Evolutionary conservation across 2,888 invertebrate species (phyloP), one percentile per base, ranked within the genome.

Genomic region (Ceriagrion tenellum): DNA sequence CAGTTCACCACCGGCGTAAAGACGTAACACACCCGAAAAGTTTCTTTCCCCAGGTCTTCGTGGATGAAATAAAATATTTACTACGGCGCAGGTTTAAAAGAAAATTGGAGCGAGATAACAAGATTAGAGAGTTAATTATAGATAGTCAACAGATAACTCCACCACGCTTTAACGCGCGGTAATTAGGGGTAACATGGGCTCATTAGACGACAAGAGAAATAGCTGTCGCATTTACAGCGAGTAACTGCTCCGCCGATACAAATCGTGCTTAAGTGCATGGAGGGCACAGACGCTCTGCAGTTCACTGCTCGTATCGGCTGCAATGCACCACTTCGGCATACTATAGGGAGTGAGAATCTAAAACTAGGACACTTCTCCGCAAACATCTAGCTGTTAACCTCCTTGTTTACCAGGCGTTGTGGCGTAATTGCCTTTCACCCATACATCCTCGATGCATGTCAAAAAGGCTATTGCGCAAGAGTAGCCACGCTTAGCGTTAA

Each of bases 351-450:
- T 35, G 81, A 35, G 81, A 81, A 35, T 81, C 30, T 81, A 26
- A 81, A 81, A 81, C 81, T 81, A 35, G 81, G 35, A 81, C 81
- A 81, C 81, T 81, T 81, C 35, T 81, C 16, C 81, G 30, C 81
- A 81, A 69, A n/a, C 69, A 69, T 69, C 69, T 69, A 69, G 69
- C 10, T 26, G 81, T 13, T 81, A 81, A 81, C 81, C 81, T 35
- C 81, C 81, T 35, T 81, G 81, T 81, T 81, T 81, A 81, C 81
- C 16, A 81, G 26, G 81, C 30, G 81, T 18, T 30, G 81, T 81
- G 81, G 35, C 30, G 81, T 35, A 81, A 81, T 81, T 81, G 35
- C 81, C 35, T 81, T 35, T 81, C 81, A 81, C 81, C 30, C 35
- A 81, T 81, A 35, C 30, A 81, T 26, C 81, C 16, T 81, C 81